Evolutionary conservation across 2,888 invertebrate species (phyloP), one percentile per base, ranked within the genome.

Genomic region (Lottia gigantea): DNA sequence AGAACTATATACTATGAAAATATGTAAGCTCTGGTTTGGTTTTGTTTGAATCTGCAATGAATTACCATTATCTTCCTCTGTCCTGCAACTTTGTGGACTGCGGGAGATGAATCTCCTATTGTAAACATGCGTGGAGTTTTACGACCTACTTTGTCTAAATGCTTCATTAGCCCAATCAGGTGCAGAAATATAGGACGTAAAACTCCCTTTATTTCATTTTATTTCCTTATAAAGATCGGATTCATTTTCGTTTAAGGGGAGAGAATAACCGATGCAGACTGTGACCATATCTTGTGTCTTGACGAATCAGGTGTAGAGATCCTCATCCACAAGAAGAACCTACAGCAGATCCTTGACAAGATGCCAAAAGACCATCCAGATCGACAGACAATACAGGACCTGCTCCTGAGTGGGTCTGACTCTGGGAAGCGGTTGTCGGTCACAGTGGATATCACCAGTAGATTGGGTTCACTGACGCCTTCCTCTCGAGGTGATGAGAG

Each of bases 381-480:
- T 55, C 19, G 55, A 23, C 55, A 55, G 23, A 55, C 11, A 15
- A 55, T 55, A 55, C 23, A 12, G 14, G 23, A 55, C 15, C 15
- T 55, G 12, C 15, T 55, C 2, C 19, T 12, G 19, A 55, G 19
- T 23, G 55, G 0, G 55, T 55, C 55, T 23, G 8, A 19, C 19
- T 55, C 55, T 12, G 19, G 19, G 23, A 55, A 55, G 55, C 12
- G 55, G 14, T 19, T 55, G 55, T 55, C 64, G 4, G 26, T 45
- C 11, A 64, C 64, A 15, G 11, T 64, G n/a, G 64, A 40, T 31
- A 26, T 45, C 3, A 7, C 45, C 25, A 45, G 64, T 15, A 64
- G 45, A 45, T n/a, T 64, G 31, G 67, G 47, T n/a, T 55, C 61
- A 26, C 49, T 47, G 40, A 62, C 40, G 14, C 47, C 67, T n/a